Percentiles rank a stretch among this genome's conserved stretches.
phyloP scores from a whole-genome alignment of 1,140 invertebrate genomes.

The Diachasmimorpha longicaudata region DNA sequence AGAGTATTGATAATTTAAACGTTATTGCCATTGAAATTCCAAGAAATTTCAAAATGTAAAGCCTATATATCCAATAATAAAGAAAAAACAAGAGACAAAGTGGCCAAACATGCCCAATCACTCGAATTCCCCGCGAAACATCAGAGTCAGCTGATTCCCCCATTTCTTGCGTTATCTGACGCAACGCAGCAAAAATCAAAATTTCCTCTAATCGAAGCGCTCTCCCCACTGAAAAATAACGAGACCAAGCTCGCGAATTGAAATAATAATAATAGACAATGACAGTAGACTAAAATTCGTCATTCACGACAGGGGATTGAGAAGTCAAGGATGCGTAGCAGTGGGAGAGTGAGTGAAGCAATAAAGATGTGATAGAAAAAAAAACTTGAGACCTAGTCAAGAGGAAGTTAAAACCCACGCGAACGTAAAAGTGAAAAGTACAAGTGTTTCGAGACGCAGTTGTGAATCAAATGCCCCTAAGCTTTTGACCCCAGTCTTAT shows the following conservation, averaged over 20 bases:
- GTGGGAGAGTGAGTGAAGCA: not conserved
- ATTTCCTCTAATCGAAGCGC: not conserved
- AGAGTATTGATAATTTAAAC: too few species aligned
- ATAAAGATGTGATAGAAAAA: not conserved
- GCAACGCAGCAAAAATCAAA: not conserved
- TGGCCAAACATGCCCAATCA: not conserved
- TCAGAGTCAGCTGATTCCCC: not conserved
- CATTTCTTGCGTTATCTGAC: not conserved
- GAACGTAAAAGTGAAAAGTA: slow-evolving; percentile 25
- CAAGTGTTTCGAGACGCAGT: not conserved
- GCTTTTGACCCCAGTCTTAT: not conserved
- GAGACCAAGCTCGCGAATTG: too few species aligned
- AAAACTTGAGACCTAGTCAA: slow-evolving; percentile 26
- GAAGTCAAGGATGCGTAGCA: not conserved
- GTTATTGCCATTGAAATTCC: too few species aligned
- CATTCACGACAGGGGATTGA: not conserved
- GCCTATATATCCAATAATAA: too few species aligned
- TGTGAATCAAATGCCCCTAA: not conserved
- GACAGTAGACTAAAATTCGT: not conserved
- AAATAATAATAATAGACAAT: not conserved
- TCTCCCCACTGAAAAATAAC: too few species aligned
- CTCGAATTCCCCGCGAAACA: not conserved
- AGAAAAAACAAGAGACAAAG: not conserved
- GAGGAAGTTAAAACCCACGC: slow-evolving; percentile 20
- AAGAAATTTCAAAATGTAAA: too few species aligned